Evolutionary conservation across 1,140 invertebrate genomes (phyloP).

Genomic region (Neodiprion lecontei): DNA sequence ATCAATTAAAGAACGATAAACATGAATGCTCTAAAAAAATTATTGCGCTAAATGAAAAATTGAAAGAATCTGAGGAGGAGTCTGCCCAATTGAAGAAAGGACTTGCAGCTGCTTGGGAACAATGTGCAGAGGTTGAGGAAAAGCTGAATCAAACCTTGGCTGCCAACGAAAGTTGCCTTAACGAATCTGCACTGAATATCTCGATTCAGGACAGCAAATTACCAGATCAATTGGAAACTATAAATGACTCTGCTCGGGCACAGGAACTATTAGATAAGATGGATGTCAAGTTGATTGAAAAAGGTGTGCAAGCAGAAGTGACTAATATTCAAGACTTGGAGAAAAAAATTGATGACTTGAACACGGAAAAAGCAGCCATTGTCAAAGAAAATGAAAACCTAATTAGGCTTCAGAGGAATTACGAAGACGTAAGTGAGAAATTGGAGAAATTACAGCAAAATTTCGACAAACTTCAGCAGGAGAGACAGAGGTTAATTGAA

Average conservation of each 20-base stretch:
- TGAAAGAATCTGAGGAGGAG: constrained; percentile 66
- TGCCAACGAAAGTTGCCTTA: constrained; percentile 58
- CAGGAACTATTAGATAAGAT: constrained; percentile 52
- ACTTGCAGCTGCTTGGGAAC: constrained; percentile 66
- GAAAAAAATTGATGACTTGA: constrained; percentile 13
- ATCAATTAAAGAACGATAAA: constrained; percentile 58
- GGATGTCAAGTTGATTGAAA: constrained; percentile 50
- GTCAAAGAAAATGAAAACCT: constrained; percentile 12
- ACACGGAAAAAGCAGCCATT: constrained; percentile 8
- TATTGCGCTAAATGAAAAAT: constrained; percentile 66
- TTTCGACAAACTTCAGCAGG: constrained; percentile 17
- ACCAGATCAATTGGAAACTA: constrained; percentile 54
- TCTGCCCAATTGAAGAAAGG: constrained; percentile 67
- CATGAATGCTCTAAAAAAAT: constrained; percentile 66
- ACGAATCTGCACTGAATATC: constrained; percentile 50
- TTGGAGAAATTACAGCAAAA: constrained; percentile 22
- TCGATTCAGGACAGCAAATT: constrained; percentile 57
- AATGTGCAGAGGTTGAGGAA: constrained; percentile 68
- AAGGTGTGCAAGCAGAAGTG: constrained; percentile 19
- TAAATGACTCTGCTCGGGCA: constrained; percentile 41
- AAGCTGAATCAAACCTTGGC: constrained; percentile 63
- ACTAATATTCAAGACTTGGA: constrained; percentile 13
- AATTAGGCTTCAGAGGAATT: neutral
- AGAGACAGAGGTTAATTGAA: neutral
- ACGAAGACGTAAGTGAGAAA: constrained; percentile 17